Base-by-base conservation (phyloP, 2,888 invertebrate genomes). In the Andrena bicolor region DNA sequence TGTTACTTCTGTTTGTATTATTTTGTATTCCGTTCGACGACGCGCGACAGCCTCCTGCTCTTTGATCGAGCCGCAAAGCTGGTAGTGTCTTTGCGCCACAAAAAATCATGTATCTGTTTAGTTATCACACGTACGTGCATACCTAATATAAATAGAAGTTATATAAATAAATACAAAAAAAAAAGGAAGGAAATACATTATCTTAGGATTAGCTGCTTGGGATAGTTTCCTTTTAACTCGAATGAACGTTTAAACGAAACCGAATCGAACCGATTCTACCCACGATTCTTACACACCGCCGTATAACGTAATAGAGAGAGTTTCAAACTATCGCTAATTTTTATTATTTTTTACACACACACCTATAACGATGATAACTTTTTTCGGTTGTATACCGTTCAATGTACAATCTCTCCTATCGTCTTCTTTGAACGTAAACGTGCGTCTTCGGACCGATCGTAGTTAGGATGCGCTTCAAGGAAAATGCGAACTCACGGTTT, bases 191-290 rank as follows among this genome's bases (percentile, higher is more conserved):
- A 93, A 93, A 92, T 93, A 92, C 91, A 93, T 92, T 93, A 93
- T 92, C 92, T 91, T 93, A 93, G 92, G 88, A 92, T 93, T 93
- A 93, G 92, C 92, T 91, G 93, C 93, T 94, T 93, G 93, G 92
- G 89, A 92, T 91, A 92, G 90, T 92, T 92, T 92, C 89, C 90
- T 90, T 91, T 89, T 56, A 56, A 91, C 89, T 91, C 90, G 88
- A 69, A 81, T 66, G 72, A 81, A 77, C 78, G 84, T 90, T 86
- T 79, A 80, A 80, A 56, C 56, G 58, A 75, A 41, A 81, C 77
- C 73, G 80, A 80, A 78, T 88, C 81, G 71, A 79, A 85, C 48
- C 77, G 82, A 69, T 83, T 79, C 82, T 79, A 87, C 66, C 83
- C 72, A 78, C 63, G 69, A 76, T 73, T 41, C 41, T 41, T 82